These are phyloP conservation scores for Hyla sarda DNA, from an alignment of 2,113 vertebrate species.

Conservation along the genomic window DNA sequence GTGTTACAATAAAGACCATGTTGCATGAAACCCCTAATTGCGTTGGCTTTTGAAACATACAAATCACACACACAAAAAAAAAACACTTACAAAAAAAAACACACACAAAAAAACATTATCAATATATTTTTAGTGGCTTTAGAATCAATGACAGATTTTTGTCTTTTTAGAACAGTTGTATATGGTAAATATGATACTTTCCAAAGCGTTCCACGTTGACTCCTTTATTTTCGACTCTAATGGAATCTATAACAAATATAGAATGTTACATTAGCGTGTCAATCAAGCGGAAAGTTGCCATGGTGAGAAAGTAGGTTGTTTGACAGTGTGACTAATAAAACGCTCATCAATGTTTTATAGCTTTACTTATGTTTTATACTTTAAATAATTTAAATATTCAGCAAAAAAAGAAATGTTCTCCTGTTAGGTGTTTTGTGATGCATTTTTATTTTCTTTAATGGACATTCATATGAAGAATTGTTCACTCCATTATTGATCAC, in stretches of 20 bases:
- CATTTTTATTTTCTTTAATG: neutral
- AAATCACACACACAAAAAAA: no score
- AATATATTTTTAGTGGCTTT: no score
- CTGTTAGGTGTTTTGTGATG: neutral
- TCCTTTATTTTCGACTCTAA: neutral
- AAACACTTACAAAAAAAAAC: no score
- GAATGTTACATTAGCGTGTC: neutral
- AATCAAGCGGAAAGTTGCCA: constrained; percentile 7
- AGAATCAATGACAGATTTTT: no score
- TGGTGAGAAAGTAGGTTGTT: constrained; percentile 23
- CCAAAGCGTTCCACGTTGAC: neutral
- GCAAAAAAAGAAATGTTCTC: neutral
- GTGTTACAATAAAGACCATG: no score
- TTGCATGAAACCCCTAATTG: no score
- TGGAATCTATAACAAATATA: neutral
- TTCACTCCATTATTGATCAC: neutral
- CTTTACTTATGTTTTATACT: neutral
- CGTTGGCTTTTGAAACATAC: no score
- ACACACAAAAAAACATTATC: no score
- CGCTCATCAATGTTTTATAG: constrained; percentile 8
- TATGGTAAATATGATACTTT: no score
- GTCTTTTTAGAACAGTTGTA: no score
- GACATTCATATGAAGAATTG: neutral
- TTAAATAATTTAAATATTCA: neutral
- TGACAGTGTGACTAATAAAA: constrained; percentile 21